Evolutionary conservation across 2,888 invertebrate genomes (phyloP), one percentile per base, ranked within the genome.

Genomic region (Barypeithes pellucidus): DNA sequence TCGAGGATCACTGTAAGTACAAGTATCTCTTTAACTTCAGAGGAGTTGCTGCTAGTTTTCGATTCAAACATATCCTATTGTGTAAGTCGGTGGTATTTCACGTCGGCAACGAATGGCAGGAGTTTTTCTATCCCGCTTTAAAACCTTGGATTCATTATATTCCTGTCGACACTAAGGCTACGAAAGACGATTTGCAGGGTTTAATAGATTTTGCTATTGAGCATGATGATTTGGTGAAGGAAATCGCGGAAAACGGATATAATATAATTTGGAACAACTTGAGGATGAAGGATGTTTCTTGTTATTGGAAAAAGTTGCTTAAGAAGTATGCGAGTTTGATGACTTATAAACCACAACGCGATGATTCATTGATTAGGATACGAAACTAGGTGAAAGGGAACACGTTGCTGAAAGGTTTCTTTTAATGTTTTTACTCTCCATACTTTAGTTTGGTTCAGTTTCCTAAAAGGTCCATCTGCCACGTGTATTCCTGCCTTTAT

Each of bases 91-190:
- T 98, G 43, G 95, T 99, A 0, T 95, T 98, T 82, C 98, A 98
- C 85, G 96, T 98, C 1, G 98, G 97, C 0, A 89, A 94, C 79
- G 95, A 97, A 77, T 98, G 98, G 98, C 87, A 91, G 43, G 98
- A 99, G 87, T 99, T 98, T 85, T 99, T 96, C 86, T 99, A 99
- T 84, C 89, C 92, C 2, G 90, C 93, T 9, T 86, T 99, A 81
- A 94, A 94, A 84, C 97, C 98, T 0, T 98, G 98, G 98, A 90
- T 97, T 45, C 98, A 99, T 86, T 99, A 96, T 84, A 90, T 99
- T 77, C 98, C 98, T 0, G 90, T 99, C 0, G 86, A 85, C 47
- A 82, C 89, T 4, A 89, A 89, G 76, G 91, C 91, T 24, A 90
- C 87, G 20, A 88, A 92, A 85, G 87, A 90, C 47, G 91, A 95